Evolutionary conservation across 2,797 vertebrate species (phyloP), one percentile per base, ranked within the genome.

Genomic region (Glyptemys insculpta): DNA sequence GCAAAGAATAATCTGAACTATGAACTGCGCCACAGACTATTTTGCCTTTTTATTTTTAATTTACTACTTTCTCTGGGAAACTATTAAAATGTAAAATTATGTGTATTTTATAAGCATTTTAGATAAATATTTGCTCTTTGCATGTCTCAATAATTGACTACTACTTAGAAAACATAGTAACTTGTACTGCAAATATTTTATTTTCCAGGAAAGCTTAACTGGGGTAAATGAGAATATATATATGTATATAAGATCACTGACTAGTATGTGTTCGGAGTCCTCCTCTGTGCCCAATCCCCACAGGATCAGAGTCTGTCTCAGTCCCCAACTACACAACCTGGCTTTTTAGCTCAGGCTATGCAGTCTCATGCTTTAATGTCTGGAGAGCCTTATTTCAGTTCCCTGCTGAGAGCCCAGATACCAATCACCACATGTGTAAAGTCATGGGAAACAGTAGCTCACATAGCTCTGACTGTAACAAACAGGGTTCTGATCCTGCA

Each of bases 1-100:
- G 21, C 25, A 74, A 82, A 23, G 72, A 88, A 25, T 31, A 44
- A 56, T 31, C 4, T 3, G 7, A 50, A 79, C 83, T 84, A 84
- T 47, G 52, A 88, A 91, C 68, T 81, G 5, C 21, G 0, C 11
- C 52, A 79, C 10, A 41, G n/a, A 7, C 68, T 57, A 15, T 56
- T 95, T 92, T 93, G 11, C 49, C 90, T 79, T 79, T 82, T 92
- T 91, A 25, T 89, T 93, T 93, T 95, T 97, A 96, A 97, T 96
- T 97, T 97, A 97, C 96, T 96, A 54, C 59, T 92, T 57, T 15
- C 2, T 68, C 18, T 18, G 31, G 34, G 34, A 34, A 65, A 16
- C 31, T n/a, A 65, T n/a, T 34, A 65, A 59, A n/a, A 65, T n/a
- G 18, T 44, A 12, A 83, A 76, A 34, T 59, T 96, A 87, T 96